Base-by-base conservation (phyloP, 2,113 vertebrate species). In the Carettochelys insculpta region DNA sequence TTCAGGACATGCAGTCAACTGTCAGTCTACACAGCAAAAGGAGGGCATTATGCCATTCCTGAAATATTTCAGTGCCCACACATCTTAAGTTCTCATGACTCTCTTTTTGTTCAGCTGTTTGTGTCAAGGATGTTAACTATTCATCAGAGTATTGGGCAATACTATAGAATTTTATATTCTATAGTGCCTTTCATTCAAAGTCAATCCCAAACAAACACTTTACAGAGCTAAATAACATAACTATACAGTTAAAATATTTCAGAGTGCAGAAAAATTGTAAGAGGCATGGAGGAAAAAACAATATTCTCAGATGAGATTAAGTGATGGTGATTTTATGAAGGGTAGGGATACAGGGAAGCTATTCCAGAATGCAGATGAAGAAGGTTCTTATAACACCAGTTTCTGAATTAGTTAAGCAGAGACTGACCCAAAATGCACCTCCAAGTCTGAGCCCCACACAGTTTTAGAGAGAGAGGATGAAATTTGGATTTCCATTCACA, bases 1-100 rank as follows among this genome's bases (percentile, higher is more conserved):
- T 83, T 94, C 85, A 93, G 92, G 85, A 88, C 85, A 48, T 61
- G 86, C 86, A 83, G 85, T 94, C 92, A 95, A 93, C 85, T 94
- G 87, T 96, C 90, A 95, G 93, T 86, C 89, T 94, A 94, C 95
- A 92, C 83, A 95, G 90, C 92, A 87, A 92, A 95, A 90, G 48
- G 73, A 89, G 92, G 95, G 83, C 77, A 96, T 95, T 95, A 96
- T 92, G 95, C 78, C 92, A 86, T 95, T 97, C 92, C 87, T 96
- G 92, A 97, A 97, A 96, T 95, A 96, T 95, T 97, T 97, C 80
- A 95, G 65, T 94, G 80, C 94, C 97, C 96, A 97, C 96, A 95
- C 90, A 90, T 94, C 94, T 96, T 97, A 61, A 92, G 86, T 97
- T 97, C 96, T 97, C 88, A 89, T 96, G 96, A 94, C 89, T 95